These are phyloP conservation scores for Calyptommatus sinebrachiatus DNA, from an alignment of 2,113 vertebrate species.

Conservation along the genomic window DNA sequence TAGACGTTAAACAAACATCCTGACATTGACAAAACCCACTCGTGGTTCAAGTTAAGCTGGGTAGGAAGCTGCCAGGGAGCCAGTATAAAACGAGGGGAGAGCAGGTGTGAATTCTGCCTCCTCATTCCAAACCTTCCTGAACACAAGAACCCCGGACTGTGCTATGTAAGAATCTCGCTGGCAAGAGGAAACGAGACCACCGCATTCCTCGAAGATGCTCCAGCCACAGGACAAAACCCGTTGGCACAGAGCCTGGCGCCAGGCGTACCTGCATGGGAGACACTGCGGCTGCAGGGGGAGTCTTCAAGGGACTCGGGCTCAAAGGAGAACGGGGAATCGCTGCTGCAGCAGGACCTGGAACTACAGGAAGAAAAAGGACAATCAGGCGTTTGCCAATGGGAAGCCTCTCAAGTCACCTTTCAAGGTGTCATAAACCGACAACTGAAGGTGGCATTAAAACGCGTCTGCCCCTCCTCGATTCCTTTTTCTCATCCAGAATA, in stretches of 20 bases:
- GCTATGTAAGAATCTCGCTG: too few relatives aligned
- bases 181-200: not conserved
- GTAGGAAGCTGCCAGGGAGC: not conserved
- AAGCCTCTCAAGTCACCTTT: not conserved
- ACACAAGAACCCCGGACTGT: not conserved
- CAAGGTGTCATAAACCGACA: not conserved
- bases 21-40: not conserved
- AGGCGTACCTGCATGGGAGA: constrained; percentile 91
- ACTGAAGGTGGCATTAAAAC: too few relatives aligned
- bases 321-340: constrained; percentile 89
- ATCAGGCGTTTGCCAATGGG: not conserved
- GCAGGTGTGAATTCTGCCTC: not conserved
- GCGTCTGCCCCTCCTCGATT: too few relatives aligned
- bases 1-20: too few relatives aligned
- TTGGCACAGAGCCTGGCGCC: not conserved
- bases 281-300: constrained; percentile 90
- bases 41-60: not conserved
- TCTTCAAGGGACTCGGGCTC: constrained; percentile 94
- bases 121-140: not conserved
- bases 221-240: too few relatives aligned
- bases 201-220: not conserved
- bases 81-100: not conserved
- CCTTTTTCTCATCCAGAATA: not conserved
- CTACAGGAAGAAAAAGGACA: constrained; percentile 38
- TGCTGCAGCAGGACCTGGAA: constrained; percentile 75